Percentiles rank a stretch among this genome's conserved stretches.
Conservation (phyloP, 2,797 vertebrate species). For the Channallabes apus region DNA sequence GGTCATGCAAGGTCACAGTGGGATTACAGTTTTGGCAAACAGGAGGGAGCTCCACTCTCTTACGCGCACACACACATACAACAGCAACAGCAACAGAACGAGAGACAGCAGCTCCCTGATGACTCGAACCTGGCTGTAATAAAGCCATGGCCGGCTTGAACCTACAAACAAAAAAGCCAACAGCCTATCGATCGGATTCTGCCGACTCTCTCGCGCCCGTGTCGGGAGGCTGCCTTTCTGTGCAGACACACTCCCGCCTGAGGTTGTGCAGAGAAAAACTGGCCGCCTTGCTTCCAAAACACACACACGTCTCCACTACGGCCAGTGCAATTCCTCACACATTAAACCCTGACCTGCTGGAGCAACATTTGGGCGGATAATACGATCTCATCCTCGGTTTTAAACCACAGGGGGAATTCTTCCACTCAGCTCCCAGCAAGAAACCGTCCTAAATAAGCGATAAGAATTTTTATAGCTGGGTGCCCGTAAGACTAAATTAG, state of each 20-base stretch:
- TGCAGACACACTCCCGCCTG: constrained; percentile 69
- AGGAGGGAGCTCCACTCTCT: constrained; percentile 71
- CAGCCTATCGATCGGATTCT: constrained; percentile 77
- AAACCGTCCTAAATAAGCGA: constrained; percentile 38
- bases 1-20: constrained; percentile 74
- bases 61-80: background rate
- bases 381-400: constrained; percentile 21
- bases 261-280: constrained; percentile 66
- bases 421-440: constrained; percentile 18
- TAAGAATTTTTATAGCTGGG: constrained; percentile 22
- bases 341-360: constrained; percentile 51
- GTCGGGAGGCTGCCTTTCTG: constrained; percentile 71
- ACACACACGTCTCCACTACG: constrained; percentile 32
- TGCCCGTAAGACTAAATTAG: constrained; percentile 49
- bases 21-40: constrained; percentile 86
- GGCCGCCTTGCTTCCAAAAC: constrained; percentile 46
- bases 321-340: constrained; percentile 39
- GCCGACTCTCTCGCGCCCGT: constrained; percentile 73
- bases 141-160: constrained; percentile 78
- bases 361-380: constrained; percentile 46
- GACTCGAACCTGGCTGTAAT: constrained; percentile 78
- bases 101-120: constrained; percentile 70
- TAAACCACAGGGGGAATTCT: constrained; percentile 25
- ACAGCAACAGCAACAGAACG: constrained; percentile 57
- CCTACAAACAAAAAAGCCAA: constrained; percentile 84